Percentiles rank a stretch among this genome's conserved stretches.
These are phyloP conservation scores for Cryptophagus acutangulus DNA, from an alignment of 2,888 invertebrate genomes.

Conservation along the genomic window DNA sequence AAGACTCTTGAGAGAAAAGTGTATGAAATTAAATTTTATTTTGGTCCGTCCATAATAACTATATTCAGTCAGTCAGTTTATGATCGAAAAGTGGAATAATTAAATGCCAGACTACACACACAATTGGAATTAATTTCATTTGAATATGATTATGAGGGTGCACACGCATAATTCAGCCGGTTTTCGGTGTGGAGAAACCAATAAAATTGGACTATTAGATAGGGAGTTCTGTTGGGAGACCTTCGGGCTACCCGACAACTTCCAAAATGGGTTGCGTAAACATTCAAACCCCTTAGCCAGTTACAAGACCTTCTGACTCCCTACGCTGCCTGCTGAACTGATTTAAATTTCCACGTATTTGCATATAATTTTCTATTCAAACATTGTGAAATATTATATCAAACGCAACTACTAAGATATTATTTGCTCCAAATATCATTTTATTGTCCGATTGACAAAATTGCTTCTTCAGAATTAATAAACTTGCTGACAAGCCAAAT, in stretches of 20 bases:
- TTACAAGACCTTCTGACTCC: constrained; percentile 2
- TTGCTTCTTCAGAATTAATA: too few relatives aligned
- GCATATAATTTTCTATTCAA: constrained; percentile 9
- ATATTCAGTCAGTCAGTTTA: too few relatives aligned
- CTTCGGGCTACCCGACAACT: background rate
- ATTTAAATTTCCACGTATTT: constrained; percentile 8
- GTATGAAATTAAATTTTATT: too few relatives aligned
- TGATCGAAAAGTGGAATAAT: too few relatives aligned
- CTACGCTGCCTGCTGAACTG: background rate
- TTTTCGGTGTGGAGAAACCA: constrained; percentile 2
- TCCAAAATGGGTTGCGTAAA: constrained; percentile 7
- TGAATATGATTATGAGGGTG: constrained; percentile 23
- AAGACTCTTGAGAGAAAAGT: too few relatives aligned
- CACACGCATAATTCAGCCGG: constrained; percentile 14
- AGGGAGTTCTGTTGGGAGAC: background rate
- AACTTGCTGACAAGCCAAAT: too few relatives aligned
- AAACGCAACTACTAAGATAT: too few relatives aligned
- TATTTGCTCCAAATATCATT: too few relatives aligned
- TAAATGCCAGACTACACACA: constrained; percentile 7
- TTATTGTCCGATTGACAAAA: too few relatives aligned
- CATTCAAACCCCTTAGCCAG: constrained; percentile 5
- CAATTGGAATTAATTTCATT: constrained; percentile 24
- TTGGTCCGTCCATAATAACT: too few relatives aligned
- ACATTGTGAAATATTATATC: background rate
- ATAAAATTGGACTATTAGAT: constrained; percentile 6